Conservation (phyloP, 2,113 vertebrate species). For the Chloropsis cyanopogon region DNA sequence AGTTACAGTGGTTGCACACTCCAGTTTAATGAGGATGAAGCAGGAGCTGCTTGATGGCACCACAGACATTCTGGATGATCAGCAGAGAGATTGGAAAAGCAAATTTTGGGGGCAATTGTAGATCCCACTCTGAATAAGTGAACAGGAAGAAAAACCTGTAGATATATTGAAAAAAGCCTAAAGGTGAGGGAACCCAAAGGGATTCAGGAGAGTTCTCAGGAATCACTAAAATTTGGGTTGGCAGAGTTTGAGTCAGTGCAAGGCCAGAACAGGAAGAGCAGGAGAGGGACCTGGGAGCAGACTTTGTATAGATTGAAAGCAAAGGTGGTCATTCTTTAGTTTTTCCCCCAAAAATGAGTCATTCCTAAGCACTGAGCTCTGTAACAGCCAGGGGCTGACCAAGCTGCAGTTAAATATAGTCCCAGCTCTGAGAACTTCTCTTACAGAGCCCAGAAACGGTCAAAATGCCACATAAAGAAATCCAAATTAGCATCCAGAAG, state of each 20-base stretch:
- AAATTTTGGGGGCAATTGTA: background rate
- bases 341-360: background rate
- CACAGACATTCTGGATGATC: background rate
- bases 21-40: background rate
- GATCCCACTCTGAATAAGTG: background rate
- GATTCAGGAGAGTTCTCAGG: background rate
- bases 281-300: background rate
- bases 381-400: background rate
- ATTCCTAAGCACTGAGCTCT: background rate
- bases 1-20: fast-evolving
- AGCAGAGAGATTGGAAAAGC: background rate
- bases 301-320: background rate
- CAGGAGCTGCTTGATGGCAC: background rate
- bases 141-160: background rate
- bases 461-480: background rate
- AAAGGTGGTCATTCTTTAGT: background rate
- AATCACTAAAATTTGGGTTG: background rate
- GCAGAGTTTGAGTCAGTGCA: background rate
- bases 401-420: background rate
- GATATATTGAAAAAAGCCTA: background rate
- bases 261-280: background rate
- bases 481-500: background rate
- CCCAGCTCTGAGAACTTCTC: background rate
- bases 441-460: background rate
- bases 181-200: background rate